Base-by-base conservation (phyloP, 2,113 vertebrate genomes). In the Scolopax mira region DNA sequence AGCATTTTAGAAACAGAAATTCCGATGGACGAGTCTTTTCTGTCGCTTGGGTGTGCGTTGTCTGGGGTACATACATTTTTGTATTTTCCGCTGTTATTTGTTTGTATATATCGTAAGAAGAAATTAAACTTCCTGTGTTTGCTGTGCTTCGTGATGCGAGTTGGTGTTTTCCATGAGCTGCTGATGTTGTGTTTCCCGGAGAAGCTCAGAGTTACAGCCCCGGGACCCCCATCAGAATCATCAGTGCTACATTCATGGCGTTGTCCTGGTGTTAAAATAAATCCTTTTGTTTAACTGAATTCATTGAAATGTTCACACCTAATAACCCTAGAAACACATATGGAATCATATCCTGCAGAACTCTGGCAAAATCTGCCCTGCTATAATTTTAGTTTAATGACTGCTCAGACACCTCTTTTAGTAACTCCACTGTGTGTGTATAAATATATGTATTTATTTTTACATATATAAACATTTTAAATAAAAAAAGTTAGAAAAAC, bases 21-120 rank as follows among this genome's bases (percentile, higher is more conserved):
- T 65, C 16, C 48, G 37, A 71, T 42, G 25, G 77, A n/a, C 66
- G 24, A 66, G 64, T 58, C 25, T 72, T 13, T 79, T 81, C 58
- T 80, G 49, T 71, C 18, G 18, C 77, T 62, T 74, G 60, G 37
- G 13, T 3, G 1, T 69, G 48, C 3, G 1, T 30, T 83, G 35
- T 70, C 89, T 70, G 33, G 61, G 78, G 18, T 62, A 86, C 37
- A 39, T 39, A 60, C 2, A 11, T 35, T 79, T 93, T 77, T 95
- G 83, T 94, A 78, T 84, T 79, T 86, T 44, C 49, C 93, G 88
- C 41, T 85, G 42, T 64, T 85, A 64, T 7, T 55, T 85, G 42
- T 77, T 93, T 90, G 91, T 93, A 79, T 94, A 82, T 94, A 83
- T 65, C 89, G 65, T 81, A 79, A 95, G 89, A 89, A 66, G 31